Conservation (phyloP, 2,888 invertebrate genomes). For the Limnephilus rhombicus region DNA sequence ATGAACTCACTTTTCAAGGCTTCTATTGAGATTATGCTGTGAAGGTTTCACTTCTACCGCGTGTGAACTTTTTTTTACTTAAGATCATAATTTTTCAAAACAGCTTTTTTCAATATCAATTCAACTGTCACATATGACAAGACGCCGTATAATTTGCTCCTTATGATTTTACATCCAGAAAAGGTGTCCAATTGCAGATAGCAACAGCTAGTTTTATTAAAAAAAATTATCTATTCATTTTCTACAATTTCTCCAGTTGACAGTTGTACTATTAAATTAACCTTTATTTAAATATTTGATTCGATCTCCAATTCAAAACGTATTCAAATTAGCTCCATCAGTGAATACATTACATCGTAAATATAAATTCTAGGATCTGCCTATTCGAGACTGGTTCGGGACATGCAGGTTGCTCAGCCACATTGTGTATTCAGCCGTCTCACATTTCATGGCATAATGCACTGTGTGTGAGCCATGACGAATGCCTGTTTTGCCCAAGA, state of each 20-base stretch:
- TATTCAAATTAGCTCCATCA: slow-evolving; percentile 31
- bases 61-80: too few species aligned
- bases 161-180: not conserved
- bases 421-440: slow-evolving; percentile 37
- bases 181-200: not conserved
- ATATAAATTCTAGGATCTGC: not conserved
- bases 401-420: slow-evolving; percentile 26
- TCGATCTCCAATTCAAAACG: slow-evolving; percentile 13
- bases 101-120: too few species aligned
- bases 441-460: slow-evolving; percentile 33
- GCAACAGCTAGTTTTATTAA: not conserved
- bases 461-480: slow-evolving; percentile 25
- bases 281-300: slow-evolving; percentile 20
- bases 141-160: too few species aligned
- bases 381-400: not conserved
- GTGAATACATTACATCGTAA: slow-evolving; percentile 3
- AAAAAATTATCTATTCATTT: not conserved
- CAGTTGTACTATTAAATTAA: not conserved
- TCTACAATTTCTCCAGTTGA: slow-evolving; percentile 30
- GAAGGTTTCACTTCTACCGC: too few species aligned
- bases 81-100: too few species aligned
- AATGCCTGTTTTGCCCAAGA: slow-evolving; percentile 37
- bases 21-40: too few species aligned
- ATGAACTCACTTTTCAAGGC: too few species aligned
- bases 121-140: too few species aligned